These are phyloP conservation scores for Megaceryle maxima DNA, from an alignment of 2,113 vertebrate genomes.

Conservation along the genomic window DNA sequence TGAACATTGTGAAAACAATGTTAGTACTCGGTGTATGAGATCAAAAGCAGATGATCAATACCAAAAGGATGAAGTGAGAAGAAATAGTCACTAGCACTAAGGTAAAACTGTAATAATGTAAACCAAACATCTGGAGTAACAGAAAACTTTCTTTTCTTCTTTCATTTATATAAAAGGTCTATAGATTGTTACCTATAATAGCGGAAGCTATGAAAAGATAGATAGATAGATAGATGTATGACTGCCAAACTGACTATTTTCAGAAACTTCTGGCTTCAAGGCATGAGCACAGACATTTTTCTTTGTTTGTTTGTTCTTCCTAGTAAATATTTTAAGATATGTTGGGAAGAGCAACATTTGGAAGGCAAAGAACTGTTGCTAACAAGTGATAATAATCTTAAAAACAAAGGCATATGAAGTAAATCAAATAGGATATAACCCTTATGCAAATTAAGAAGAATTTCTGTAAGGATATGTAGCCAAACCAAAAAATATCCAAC, in stretches of 20 bases:
- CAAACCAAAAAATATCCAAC: conserved; percentile 9
- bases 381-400: neutral
- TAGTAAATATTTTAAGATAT: conserved; percentile 5
- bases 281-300: neutral
- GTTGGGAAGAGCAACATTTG: conserved; percentile 20
- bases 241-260: neutral
- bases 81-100: neutral
- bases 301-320: neutral
- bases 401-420: conserved; percentile 20
- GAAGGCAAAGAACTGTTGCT: neutral
- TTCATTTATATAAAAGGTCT: neutral
- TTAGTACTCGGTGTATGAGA: neutral
- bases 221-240: neutral
- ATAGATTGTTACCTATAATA: neutral
- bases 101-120: neutral
- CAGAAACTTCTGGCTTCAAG: conserved; percentile 4
- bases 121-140: neutral
- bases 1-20: neutral
- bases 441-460: neutral
- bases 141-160: neutral
- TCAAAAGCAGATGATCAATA: conserved; percentile 16
- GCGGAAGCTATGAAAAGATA: neutral
- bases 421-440: neutral
- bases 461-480: neutral
- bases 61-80: conserved; percentile 2